Conservation (phyloP, 2,888 invertebrate genomes). For the Rhagophthalmus giganteus region DNA sequence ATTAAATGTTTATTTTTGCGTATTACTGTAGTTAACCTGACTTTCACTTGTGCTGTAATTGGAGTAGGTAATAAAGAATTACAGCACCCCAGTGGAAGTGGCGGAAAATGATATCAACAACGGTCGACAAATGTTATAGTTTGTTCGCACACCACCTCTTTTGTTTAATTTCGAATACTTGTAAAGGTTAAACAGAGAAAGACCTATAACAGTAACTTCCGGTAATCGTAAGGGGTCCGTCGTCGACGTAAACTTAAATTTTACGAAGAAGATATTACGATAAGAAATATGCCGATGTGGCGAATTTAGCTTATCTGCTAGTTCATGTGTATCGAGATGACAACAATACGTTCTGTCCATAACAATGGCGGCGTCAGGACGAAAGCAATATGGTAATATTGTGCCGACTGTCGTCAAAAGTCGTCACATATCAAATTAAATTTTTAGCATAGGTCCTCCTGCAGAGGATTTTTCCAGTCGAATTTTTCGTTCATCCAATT, state of each 20-base stretch:
- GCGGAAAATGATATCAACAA: neutral
- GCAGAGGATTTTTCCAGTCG: too few relatives aligned
- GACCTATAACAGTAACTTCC: neutral
- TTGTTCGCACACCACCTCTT: neutral
- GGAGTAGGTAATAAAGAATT: conserved; percentile 19
- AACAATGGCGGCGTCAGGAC: conserved; percentile 1
- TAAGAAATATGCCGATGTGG: conserved; percentile 19
- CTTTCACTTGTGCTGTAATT: conserved; percentile 11
- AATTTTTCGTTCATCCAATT: too few relatives aligned
- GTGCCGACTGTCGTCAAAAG: neutral
- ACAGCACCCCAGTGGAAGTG: conserved; percentile 6
- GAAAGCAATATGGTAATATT: neutral
- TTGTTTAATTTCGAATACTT: too few relatives aligned
- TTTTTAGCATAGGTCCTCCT: too few relatives aligned
- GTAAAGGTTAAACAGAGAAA: too few relatives aligned
- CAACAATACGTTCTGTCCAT: conserved; percentile 25
- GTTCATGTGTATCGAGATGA: conserved; percentile 21
- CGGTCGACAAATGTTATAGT: neutral
- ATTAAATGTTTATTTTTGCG: neutral
- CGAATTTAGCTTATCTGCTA: conserved; percentile 23
- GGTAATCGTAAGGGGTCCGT: conserved; percentile 1
- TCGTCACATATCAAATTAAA: neutral
- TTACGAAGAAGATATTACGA: conserved; percentile 5
- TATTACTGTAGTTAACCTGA: conserved; percentile 9
- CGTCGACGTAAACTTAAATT: conserved; percentile 17